These are phyloP conservation scores for Charadrius vociferus DNA, from an alignment of 2,113 vertebrate species.

Conservation along the genomic window DNA sequence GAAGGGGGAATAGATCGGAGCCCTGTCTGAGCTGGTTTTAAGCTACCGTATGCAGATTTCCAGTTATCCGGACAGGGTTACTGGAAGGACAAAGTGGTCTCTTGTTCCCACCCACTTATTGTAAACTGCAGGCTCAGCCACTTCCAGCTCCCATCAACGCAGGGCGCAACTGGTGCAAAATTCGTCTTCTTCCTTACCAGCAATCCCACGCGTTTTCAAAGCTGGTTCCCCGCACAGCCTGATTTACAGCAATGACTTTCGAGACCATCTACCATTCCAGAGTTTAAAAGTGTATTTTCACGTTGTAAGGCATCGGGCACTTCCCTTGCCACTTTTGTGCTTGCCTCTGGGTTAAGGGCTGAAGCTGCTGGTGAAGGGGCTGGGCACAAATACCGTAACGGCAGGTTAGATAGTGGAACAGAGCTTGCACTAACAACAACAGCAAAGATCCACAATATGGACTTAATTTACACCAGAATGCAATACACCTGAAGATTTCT, in stretches of 20 bases:
- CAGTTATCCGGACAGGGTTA: background rate
- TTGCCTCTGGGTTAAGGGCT: background rate
- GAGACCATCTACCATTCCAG: background rate
- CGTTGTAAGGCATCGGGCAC: fast-evolving
- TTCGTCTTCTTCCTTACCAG: background rate
- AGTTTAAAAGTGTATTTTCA: background rate
- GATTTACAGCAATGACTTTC: background rate
- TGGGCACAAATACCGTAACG: background rate
- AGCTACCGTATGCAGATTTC: background rate
- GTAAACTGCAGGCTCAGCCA: background rate
- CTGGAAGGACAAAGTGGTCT: background rate
- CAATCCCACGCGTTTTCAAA: background rate
- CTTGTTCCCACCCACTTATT: background rate
- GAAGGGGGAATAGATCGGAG: background rate
- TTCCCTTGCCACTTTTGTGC: background rate
- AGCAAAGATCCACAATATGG: background rate
- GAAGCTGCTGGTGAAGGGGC: background rate
- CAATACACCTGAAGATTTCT: background rate
- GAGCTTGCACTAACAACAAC: background rate
- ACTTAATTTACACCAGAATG: background rate
- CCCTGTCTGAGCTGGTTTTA: background rate
- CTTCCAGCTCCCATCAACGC: background rate
- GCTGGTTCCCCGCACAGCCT: fast-evolving
- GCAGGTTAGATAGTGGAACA: background rate
- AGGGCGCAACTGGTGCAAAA: background rate